Percentiles rank a stretch among this genome's conserved stretches.
These are phyloP conservation scores for Aphelenchoides bicaudatus DNA, from an alignment of 2,888 invertebrate species.

Conservation along the genomic window DNA sequence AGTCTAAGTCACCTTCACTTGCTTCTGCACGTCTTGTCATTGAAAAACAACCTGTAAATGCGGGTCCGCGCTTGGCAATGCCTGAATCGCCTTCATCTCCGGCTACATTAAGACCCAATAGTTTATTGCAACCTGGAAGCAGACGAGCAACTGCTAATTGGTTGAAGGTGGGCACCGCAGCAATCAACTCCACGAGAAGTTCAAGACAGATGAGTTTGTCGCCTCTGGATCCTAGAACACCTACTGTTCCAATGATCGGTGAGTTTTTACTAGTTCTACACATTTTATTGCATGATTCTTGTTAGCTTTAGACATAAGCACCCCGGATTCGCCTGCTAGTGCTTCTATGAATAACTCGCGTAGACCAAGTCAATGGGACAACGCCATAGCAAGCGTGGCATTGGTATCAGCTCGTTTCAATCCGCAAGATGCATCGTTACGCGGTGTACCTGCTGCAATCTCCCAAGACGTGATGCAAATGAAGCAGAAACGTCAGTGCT, in stretches of 20 bases:
- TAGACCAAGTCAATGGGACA: constrained; percentile 28
- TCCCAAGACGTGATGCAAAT: constrained; percentile 28
- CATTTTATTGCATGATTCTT: too few relatives aligned
- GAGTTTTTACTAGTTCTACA: too few relatives aligned
- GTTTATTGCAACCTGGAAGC: not conserved
- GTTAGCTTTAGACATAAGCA: constrained; percentile 44
- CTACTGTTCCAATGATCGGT: constrained; percentile 53
- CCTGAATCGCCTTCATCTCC: constrained; percentile 9
- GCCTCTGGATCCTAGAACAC: too few relatives aligned
- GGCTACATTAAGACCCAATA: not conserved
- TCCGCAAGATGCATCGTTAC: constrained; percentile 14
- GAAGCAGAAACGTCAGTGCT: constrained; percentile 46
- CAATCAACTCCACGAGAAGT: constrained; percentile 12
- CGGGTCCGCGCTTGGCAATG: constrained; percentile 5
- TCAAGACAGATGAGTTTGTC: constrained; percentile 2
- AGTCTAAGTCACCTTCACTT: constrained; percentile 5
- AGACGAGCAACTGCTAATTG: constrained; percentile 19
- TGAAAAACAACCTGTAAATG: constrained; percentile 2
- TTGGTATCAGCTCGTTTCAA: not conserved
- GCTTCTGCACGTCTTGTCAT: not conserved
- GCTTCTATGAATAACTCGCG: constrained; percentile 23
- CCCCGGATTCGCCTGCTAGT: constrained; percentile 36
- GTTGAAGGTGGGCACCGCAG: constrained; percentile 24
- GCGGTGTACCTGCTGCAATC: constrained; percentile 18
- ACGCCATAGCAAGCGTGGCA: constrained; percentile 22